Conservation (phyloP, 23 tunicate genomes). For the Pegea sp. region DNA sequence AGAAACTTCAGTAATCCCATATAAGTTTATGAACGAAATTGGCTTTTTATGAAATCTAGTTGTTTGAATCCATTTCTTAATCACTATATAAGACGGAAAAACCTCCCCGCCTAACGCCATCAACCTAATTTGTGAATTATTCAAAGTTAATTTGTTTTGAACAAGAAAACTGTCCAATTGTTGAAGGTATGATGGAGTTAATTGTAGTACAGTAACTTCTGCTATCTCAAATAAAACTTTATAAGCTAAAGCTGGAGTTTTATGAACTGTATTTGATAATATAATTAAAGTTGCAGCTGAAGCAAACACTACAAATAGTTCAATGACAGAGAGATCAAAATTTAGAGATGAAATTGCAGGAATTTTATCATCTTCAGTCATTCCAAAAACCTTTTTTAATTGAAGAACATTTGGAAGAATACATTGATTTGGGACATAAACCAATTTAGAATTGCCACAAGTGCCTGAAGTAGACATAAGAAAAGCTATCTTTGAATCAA, state of each 20-base stretch:
- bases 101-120: slow-evolving; percentile 67
- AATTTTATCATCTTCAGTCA: slow-evolving; percentile 17
- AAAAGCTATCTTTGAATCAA: slow-evolving; percentile 16
- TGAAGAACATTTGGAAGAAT: slow-evolving; percentile 61
- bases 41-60: not conserved
- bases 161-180: slow-evolving; percentile 11
- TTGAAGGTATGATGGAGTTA: slow-evolving; percentile 37
- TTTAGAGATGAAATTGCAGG: slow-evolving; percentile 59
- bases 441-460: slow-evolving; percentile 47
- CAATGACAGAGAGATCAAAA: slow-evolving; percentile 74
- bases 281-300: slow-evolving; percentile 37
- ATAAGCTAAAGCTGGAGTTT: slow-evolving; percentile 1
- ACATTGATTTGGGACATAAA: slow-evolving; percentile 36
- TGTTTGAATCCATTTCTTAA: slow-evolving; percentile 16
- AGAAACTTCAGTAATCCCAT: slow-evolving; percentile 92
- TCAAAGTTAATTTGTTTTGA: slow-evolving; percentile 7
- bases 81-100: slow-evolving; percentile 36
- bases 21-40: slow-evolving; percentile 32
- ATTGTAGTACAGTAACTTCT: slow-evolving; percentile 34
- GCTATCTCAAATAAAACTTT: slow-evolving; percentile 18
- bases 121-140: slow-evolving; percentile 12
- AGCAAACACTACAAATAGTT: slow-evolving; percentile 36
- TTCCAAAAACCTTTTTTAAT: slow-evolving; percentile 8
- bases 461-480: slow-evolving; percentile 55
- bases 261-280: slow-evolving; percentile 8